Conservation (phyloP, 2,888 invertebrate genomes). For the Penaeus monodon region DNA sequence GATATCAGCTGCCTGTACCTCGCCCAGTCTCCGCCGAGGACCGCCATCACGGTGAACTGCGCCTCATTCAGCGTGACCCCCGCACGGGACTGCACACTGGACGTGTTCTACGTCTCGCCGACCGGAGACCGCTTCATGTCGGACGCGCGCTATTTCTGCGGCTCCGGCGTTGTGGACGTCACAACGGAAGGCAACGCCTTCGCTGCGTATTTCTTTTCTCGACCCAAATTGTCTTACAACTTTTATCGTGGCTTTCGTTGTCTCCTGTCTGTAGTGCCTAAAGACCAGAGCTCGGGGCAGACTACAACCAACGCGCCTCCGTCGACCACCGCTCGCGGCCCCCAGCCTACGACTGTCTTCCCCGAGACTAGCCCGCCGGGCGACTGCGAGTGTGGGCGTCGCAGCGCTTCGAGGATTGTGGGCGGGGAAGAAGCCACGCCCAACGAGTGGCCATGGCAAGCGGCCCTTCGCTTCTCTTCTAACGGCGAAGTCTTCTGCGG, state of each 20-base stretch:
- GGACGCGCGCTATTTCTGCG: constrained; percentile 17
- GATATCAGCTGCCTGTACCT: not conserved
- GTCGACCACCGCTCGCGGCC: not conserved
- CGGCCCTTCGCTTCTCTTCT: not conserved
- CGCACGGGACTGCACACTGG: not conserved
- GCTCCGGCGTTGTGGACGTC: not conserved
- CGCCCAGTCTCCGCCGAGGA: constrained; percentile 6
- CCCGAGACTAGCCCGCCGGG: not conserved
- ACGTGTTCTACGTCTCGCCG: not conserved
- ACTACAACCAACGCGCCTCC: not conserved
- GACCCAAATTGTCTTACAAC: not conserved
- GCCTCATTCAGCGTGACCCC: not conserved
- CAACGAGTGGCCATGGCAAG: constrained; percentile 22
- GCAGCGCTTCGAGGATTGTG: not conserved
- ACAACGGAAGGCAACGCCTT: constrained; percentile 15
- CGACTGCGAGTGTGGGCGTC: not conserved
- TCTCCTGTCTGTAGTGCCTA: not conserved
- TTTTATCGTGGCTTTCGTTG: constrained; percentile 23
- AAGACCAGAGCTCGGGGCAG: not conserved
- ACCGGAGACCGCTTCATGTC: not conserved
- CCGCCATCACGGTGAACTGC: constrained; percentile 3
- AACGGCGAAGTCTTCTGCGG: not conserved
- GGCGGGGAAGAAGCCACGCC: not conserved
- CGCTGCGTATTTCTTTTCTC: constrained; percentile 17
- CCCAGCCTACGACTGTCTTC: not conserved